A percentile compares a stretch with the other conserved stretches of the same genome.
Evolutionary conservation across 2,797 vertebrate species (phyloP).

Genomic region (Siniperca obscura): DNA sequence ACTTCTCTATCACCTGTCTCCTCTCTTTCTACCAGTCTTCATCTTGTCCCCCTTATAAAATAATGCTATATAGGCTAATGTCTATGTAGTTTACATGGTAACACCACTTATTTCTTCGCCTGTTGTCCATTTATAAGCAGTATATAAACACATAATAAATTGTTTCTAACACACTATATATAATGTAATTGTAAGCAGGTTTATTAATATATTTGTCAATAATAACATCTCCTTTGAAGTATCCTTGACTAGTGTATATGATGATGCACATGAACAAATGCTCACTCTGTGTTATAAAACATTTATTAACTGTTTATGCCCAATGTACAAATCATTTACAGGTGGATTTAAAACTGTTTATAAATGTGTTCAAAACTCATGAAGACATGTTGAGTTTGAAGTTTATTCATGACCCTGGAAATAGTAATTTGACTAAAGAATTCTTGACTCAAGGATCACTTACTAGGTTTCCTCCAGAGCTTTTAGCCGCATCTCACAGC

Average conservation of each 20-base stretch:
- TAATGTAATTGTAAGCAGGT: background rate
- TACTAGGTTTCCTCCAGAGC: too few relatives aligned
- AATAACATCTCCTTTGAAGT: background rate
- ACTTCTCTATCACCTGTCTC: slow-evolving; percentile 16
- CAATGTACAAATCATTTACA: background rate
- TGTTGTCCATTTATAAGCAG: background rate
- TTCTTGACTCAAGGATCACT: background rate
- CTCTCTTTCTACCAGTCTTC: background rate
- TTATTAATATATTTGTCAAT: background rate
- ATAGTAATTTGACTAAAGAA: background rate
- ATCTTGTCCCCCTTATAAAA: background rate
- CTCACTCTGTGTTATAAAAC: background rate
- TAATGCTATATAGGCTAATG: background rate
- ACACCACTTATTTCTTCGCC: background rate
- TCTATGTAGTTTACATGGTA: background rate
- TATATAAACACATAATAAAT: background rate
- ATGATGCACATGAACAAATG: background rate
- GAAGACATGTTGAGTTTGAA: background rate
- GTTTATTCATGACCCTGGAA: background rate
- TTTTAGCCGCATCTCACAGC: background rate
- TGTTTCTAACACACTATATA: background rate
- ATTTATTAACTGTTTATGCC: background rate
- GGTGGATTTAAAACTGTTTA: background rate
- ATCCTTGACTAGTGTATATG: background rate
- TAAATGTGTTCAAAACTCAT: background rate